A percentile compares a stretch with the other conserved stretches of the same genome.
Evolutionary conservation across 2,888 invertebrate species (phyloP).

Genomic region (Oscheius onirici): DNA sequence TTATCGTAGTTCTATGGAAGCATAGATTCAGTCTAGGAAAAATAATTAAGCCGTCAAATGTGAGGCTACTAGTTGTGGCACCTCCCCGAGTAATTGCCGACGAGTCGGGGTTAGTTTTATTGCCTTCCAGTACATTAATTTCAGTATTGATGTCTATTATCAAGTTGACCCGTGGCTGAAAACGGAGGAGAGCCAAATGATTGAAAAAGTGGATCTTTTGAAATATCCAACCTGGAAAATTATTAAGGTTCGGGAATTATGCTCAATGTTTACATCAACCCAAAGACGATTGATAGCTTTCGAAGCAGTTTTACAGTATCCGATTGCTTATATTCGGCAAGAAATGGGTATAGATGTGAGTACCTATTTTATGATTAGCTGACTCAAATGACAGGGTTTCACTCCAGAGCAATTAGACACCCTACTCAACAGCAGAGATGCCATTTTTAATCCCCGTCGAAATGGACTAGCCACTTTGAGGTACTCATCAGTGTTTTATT

Average conservation of each 20-base stretch:
- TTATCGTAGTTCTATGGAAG: slow-evolving; percentile 63
- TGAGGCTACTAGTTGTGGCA: slow-evolving; percentile 56
- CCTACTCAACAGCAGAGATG: slow-evolving; percentile 45
- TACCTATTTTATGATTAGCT: not conserved
- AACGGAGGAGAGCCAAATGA: slow-evolving; percentile 55
- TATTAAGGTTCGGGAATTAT: slow-evolving; percentile 47
- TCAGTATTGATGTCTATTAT: slow-evolving; percentile 62
- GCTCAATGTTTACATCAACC: slow-evolving; percentile 46
- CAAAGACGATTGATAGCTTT: slow-evolving; percentile 59
- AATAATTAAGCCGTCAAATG: slow-evolving; percentile 46
- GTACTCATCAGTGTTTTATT: not conserved
- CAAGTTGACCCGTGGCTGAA: slow-evolving; percentile 65
- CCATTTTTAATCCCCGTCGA: slow-evolving; percentile 37
- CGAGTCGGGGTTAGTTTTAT: slow-evolving; percentile 54
- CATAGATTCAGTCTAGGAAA: slow-evolving; percentile 55
- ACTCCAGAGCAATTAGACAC: slow-evolving; percentile 53
- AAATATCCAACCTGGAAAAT: not conserved
- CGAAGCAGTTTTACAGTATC: slow-evolving; percentile 57
- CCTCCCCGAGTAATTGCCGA: slow-evolving; percentile 59
- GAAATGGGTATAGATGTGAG: slow-evolving; percentile 62
- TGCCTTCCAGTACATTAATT: slow-evolving; percentile 21
- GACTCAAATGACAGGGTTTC: slow-evolving; percentile 38
- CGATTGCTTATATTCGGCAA: slow-evolving; percentile 60
- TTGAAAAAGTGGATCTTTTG: no score
- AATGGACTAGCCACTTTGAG: slow-evolving; percentile 51